Conservation (phyloP, 2,888 invertebrate genomes). For the Ypsolopha sequella region DNA sequence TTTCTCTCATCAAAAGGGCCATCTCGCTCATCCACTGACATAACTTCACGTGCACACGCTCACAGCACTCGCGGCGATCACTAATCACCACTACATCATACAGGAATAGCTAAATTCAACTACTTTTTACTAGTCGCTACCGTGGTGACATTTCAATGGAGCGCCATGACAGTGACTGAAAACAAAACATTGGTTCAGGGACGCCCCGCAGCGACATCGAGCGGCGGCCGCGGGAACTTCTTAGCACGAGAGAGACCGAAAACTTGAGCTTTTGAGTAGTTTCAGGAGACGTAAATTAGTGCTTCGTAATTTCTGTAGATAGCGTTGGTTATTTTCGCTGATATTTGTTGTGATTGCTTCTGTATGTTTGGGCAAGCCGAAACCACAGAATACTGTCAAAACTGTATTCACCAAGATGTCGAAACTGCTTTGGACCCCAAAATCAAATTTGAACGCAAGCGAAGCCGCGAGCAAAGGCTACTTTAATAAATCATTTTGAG, state of each 20-base stretch:
- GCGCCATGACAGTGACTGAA: slow-evolving; percentile 65
- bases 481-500: too few relatives aligned
- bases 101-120: slow-evolving; percentile 48
- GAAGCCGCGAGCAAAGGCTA: too few relatives aligned
- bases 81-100: slow-evolving; percentile 62
- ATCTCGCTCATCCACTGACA: slow-evolving; percentile 48
- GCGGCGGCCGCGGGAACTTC: slow-evolving; percentile 16
- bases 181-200: slow-evolving; percentile 56
- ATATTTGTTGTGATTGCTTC: too few relatives aligned
- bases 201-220: slow-evolving; percentile 28
- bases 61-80: slow-evolving; percentile 42
- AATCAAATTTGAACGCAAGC: too few relatives aligned
- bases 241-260: background rate
- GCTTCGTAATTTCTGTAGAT: too few relatives aligned
- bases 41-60: slow-evolving; percentile 49
- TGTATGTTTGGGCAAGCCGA: too few relatives aligned
- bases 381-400: too few relatives aligned
- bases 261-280: too few relatives aligned
- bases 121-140: slow-evolving; percentile 41
- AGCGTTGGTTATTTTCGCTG: too few relatives aligned
- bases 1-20: slow-evolving; percentile 37
- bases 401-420: too few relatives aligned
- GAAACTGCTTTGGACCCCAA: too few relatives aligned
- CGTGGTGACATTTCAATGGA: slow-evolving; percentile 57
- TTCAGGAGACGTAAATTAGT: too few relatives aligned